These are phyloP conservation scores for Metridium senile DNA, from an alignment of 92 coral and sea anemone genomes.

Conservation along the genomic window DNA sequence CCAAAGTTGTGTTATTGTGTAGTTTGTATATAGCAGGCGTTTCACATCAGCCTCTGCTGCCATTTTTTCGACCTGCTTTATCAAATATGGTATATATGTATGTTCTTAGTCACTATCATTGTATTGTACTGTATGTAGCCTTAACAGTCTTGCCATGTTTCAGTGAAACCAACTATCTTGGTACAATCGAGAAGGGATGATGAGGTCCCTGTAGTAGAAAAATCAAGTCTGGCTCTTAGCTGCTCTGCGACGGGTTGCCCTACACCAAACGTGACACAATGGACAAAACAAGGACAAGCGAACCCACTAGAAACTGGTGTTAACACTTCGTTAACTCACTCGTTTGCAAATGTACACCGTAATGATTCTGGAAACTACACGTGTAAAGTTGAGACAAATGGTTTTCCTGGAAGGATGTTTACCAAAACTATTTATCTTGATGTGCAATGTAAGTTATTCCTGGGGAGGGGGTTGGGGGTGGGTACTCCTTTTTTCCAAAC, in stretches of 20 bases:
- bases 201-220: not conserved
- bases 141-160: no score
- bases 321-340: not conserved
- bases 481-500: no score
- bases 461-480: not conserved
- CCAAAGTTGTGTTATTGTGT: no score
- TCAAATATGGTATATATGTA: no score
- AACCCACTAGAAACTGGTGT: not conserved
- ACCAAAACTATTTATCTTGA: slow-evolving; percentile 16
- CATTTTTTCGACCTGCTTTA: no score
- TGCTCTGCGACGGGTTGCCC: slow-evolving; percentile 47
- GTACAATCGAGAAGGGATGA: not conserved
- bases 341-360: not conserved
- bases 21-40: no score
- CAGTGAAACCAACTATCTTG: not conserved
- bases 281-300: slow-evolving; percentile 28
- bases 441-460: slow-evolving; percentile 35
- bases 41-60: no score
- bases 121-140: no score
- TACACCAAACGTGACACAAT: slow-evolving; percentile 32
- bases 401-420: slow-evolving; percentile 32
- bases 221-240: not conserved
- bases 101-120: no score
- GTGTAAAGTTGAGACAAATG: slow-evolving; percentile 46
- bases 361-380: slow-evolving; percentile 35